Conservation (phyloP, 2,113 vertebrate genomes). For the Argyrosomus japonicus region DNA sequence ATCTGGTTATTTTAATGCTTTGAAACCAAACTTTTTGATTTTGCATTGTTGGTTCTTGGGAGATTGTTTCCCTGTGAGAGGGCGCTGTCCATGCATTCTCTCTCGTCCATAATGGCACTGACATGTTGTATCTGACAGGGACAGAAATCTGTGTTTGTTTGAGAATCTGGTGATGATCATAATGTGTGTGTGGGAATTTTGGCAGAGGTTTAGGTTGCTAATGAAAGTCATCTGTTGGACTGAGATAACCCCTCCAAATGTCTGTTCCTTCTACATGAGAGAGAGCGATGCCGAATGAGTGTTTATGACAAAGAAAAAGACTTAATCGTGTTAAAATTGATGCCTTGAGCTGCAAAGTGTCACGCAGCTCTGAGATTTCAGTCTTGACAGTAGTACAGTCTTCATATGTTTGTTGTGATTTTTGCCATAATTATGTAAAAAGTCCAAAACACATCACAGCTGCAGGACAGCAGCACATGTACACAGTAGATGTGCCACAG, state of each 20-base stretch:
- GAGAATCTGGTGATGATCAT: constrained; percentile 53
- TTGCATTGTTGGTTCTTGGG: not conserved
- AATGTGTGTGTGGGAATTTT: constrained; percentile 50
- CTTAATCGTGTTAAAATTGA: constrained; percentile 11
- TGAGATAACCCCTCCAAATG: constrained; percentile 46
- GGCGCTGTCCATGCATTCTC: not conserved
- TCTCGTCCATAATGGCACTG: not conserved
- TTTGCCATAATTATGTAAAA: not conserved
- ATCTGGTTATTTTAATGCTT: no score
- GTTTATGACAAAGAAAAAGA: constrained; percentile 2
- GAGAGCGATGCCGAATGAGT: constrained; percentile 3
- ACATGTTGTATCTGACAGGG: constrained; percentile 42
- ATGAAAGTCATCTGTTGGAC: constrained; percentile 63
- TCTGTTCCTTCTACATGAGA: constrained; percentile 19
- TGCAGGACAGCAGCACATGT: not conserved
- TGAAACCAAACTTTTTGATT: no score
- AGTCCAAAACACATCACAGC: not conserved
- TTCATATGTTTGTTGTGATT: not conserved
- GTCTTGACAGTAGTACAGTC: not conserved
- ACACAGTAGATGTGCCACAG: not conserved
- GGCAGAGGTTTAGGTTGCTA: constrained; percentile 38
- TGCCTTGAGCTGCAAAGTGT: constrained; percentile 21
- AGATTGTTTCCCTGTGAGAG: constrained; percentile 1
- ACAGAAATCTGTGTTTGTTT: constrained; percentile 57
- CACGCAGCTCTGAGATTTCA: not conserved